phyloP scores from a whole-genome alignment of 2,797 vertebrate genomes.

The Acrossocheilus wenchowensis region DNA sequence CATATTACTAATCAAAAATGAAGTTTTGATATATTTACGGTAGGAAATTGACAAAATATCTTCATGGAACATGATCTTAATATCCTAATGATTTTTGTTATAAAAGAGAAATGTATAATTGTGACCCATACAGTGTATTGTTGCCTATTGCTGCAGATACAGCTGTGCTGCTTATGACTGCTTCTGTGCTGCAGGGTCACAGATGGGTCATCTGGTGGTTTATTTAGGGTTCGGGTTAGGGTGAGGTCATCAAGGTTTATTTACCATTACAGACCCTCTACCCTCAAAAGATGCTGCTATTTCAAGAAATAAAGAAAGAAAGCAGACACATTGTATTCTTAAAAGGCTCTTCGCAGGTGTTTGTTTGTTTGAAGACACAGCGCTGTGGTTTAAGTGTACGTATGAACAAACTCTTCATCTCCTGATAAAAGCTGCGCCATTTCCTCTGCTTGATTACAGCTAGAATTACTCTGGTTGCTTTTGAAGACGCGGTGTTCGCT shows the following conservation, averaged over 20 bases:
- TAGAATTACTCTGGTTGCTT: slow-evolving; percentile 49
- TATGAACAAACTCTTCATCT: slow-evolving; percentile 30
- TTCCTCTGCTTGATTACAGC: slow-evolving; percentile 41
- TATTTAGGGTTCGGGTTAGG: not conserved
- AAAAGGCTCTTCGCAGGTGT: slow-evolving; percentile 39
- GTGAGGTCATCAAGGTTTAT: not conserved
- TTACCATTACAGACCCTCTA: not conserved
- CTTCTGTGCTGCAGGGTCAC: no score
- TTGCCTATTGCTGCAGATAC: no score
- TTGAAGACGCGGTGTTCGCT: slow-evolving; percentile 31
- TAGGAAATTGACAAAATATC: no score
- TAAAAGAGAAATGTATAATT: no score
- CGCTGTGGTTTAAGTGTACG: slow-evolving; percentile 41
- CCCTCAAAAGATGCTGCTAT: slow-evolving; percentile 29
- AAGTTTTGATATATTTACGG: no score
- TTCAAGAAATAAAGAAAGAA: slow-evolving; percentile 4
- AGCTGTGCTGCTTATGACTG: no score
- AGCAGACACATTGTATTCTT: slow-evolving; percentile 29
- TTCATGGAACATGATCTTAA: no score
- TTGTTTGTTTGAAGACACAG: slow-evolving; percentile 48
- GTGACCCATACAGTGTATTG: no score
- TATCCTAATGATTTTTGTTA: no score
- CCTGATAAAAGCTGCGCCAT: slow-evolving; percentile 32
- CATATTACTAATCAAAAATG: no score
- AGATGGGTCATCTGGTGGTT: not conserved